Percentiles rank a stretch among this genome's conserved stretches.
Evolutionary conservation across 2,888 invertebrate genomes (phyloP).

Genomic region (Lasioglossum marginatum): DNA sequence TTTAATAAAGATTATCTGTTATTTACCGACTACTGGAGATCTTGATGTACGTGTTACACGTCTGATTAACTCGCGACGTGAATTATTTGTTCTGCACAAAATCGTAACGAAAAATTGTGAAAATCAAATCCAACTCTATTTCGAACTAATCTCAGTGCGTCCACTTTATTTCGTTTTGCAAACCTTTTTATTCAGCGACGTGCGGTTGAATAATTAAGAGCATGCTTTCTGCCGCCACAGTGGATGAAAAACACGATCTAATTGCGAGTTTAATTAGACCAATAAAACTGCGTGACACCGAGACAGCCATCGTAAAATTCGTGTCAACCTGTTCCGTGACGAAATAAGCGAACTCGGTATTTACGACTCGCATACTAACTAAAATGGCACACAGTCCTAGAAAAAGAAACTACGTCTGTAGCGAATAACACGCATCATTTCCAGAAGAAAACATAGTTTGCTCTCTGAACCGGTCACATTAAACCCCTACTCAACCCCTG

Average conservation of each 20-base stretch:
- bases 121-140: neutral
- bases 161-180: neutral
- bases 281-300: constrained; percentile 35
- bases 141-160: neutral
- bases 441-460: neutral
- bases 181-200: neutral
- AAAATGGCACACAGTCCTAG: neutral
- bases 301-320: constrained; percentile 37
- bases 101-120: neutral
- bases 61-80: neutral
- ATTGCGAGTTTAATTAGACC: constrained; percentile 38
- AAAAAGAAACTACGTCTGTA: neutral
- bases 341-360: constrained; percentile 38
- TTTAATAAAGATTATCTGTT: neutral
- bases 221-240: neutral
- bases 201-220: neutral
- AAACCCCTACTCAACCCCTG: too few relatives aligned
- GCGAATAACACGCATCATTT: neutral
- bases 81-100: neutral
- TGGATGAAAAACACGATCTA: neutral
- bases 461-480: neutral
- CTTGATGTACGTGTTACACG: neutral
- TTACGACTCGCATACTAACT: constrained; percentile 24
- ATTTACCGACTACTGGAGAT: neutral
- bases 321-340: constrained; percentile 43